Percentiles rank a stretch among this genome's conserved stretches.
Conservation (phyloP, 2,888 invertebrate genomes). For the Pogonocherus hispidulus region DNA sequence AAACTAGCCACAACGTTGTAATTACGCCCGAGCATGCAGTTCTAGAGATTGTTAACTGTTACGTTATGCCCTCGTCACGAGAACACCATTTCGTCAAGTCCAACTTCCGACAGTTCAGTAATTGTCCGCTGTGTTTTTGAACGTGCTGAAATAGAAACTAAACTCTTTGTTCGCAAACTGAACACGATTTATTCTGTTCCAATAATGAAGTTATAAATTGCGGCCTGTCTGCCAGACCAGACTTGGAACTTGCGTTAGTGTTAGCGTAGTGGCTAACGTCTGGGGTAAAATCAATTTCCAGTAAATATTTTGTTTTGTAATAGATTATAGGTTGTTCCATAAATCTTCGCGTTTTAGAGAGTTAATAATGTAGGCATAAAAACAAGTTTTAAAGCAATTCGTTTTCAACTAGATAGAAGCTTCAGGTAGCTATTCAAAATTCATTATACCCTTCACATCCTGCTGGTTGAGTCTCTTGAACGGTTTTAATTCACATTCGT, state of each 20-base stretch:
- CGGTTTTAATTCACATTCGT: too few species aligned
- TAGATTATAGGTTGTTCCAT: too few species aligned
- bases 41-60: neutral
- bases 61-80: slow-evolving; percentile 20
- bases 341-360: too few species aligned
- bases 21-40: neutral
- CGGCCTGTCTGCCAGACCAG: slow-evolving; percentile 1
- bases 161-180: slow-evolving; percentile 18
- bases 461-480: too few species aligned
- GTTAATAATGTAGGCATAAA: too few species aligned
- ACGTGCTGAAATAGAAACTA: neutral
- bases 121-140: slow-evolving; percentile 14
- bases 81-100: slow-evolving; percentile 20
- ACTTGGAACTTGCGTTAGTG: neutral
- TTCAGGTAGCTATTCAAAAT: too few species aligned
- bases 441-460: too few species aligned
- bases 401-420: too few species aligned
- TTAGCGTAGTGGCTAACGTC: neutral
- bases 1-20: neutral
- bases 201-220: slow-evolving; percentile 29
- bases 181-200: slow-evolving; percentile 25
- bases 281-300: too few species aligned
- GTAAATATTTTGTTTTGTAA: too few species aligned
- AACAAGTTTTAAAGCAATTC: too few species aligned
- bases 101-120: slow-evolving; percentile 27